These are phyloP conservation scores for Morone saxatilis DNA, from an alignment of 2,113 vertebrate species.

Conservation along the genomic window DNA sequence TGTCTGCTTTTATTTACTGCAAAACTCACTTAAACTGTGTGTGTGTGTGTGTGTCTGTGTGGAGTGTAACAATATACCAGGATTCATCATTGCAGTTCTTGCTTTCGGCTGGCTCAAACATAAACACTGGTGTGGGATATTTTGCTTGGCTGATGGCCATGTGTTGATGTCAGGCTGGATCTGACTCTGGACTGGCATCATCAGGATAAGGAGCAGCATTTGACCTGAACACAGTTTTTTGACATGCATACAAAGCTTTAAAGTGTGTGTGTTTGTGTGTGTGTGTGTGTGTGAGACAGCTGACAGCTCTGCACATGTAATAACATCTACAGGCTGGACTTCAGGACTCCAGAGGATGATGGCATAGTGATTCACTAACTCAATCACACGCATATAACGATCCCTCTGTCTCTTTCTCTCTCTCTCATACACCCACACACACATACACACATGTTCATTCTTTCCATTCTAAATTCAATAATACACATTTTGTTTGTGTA, in stretches of 20 bases:
- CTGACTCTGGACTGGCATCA: conserved; percentile 37
- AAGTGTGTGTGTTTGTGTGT: conserved; percentile 11
- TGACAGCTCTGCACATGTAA: conserved; percentile 14
- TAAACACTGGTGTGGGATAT: neutral
- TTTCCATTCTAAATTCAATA: conserved; percentile 10
- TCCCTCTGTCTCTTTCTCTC: neutral
- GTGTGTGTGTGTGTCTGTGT: neutral
- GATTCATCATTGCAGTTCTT: conserved; percentile 5
- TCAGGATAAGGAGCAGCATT: conserved; percentile 40
- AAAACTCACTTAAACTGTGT: neutral
- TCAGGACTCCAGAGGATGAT: conserved; percentile 25
- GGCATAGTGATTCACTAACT: conserved; percentile 39
- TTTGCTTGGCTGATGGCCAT: conserved; percentile 38
- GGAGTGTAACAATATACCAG: neutral
- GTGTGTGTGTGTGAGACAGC: conserved; percentile 1
- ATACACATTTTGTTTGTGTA: neutral
- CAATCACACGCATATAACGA: neutral
- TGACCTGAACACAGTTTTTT: conserved; percentile 35
- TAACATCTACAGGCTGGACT: conserved; percentile 39
- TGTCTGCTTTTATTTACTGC: conserved; percentile 21
- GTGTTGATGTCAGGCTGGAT: conserved; percentile 41
- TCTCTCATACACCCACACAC: neutral
- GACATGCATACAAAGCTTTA: conserved; percentile 24
- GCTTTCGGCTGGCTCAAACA: neutral
- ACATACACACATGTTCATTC: neutral